phyloP scores from a whole-genome alignment of 2,888 invertebrate species.

The Synergus umbraculus region DNA sequence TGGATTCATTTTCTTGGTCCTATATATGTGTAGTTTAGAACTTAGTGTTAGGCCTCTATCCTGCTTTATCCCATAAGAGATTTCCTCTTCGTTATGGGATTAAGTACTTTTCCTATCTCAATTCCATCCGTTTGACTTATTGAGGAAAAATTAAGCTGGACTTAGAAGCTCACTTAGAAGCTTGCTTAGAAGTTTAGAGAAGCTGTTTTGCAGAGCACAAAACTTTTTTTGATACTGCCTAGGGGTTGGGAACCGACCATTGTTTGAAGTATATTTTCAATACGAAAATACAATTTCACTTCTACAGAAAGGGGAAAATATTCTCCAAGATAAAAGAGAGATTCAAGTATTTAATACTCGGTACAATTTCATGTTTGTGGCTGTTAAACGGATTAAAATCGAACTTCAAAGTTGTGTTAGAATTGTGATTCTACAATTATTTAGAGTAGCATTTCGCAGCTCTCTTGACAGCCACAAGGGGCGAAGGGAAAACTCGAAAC shows the following conservation, averaged over 20 bases:
- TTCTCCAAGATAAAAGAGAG: too few species aligned
- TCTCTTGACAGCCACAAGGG: constrained; percentile 26
- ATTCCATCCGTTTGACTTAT: constrained; percentile 24
- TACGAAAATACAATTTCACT: too few species aligned
- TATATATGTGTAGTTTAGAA: constrained; percentile 32
- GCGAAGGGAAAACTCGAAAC: constrained; percentile 8
- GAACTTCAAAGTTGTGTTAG: constrained; percentile 20
- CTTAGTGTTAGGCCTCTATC: constrained; percentile 29
- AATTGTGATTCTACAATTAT: constrained; percentile 27
- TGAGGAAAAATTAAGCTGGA: constrained; percentile 10
- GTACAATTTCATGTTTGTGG: neutral
- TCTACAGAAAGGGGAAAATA: too few species aligned
- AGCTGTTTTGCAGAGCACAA: too few species aligned
- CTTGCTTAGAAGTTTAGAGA: neutral
- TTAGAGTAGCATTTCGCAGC: constrained; percentile 34
- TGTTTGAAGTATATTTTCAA: too few species aligned
- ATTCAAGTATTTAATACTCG: neutral
- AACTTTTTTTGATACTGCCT: too few species aligned
- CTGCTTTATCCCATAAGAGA: constrained; percentile 51
- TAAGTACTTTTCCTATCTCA: constrained; percentile 63
- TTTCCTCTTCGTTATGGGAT: constrained; percentile 70
- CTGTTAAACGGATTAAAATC: constrained; percentile 18
- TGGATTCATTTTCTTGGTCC: constrained; percentile 51
- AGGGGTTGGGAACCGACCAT: too few species aligned
- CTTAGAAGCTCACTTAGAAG: neutral